Evolutionary conservation across 2,888 invertebrate species (phyloP).

Genomic region (Troides oblongomaculatus): DNA sequence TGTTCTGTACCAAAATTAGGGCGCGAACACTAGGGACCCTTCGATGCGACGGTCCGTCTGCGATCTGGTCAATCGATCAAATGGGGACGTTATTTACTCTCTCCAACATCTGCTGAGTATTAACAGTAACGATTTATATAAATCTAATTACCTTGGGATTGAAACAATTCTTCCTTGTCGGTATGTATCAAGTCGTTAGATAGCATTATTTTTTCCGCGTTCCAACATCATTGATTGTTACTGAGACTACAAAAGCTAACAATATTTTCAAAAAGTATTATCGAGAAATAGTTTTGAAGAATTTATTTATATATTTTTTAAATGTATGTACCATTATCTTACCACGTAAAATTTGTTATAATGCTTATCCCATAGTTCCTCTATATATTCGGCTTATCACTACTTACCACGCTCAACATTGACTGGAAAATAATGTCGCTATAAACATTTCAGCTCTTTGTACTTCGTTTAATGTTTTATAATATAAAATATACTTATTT

Average conservation of each 20-base stretch:
- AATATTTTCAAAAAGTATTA: not conserved
- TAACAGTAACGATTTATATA: slow-evolving; percentile 13
- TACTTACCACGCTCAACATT: too few species aligned
- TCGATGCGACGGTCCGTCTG: slow-evolving; percentile 10
- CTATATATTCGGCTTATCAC: too few species aligned
- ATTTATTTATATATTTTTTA: too few species aligned
- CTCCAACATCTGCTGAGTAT: slow-evolving; percentile 20
- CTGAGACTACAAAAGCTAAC: not conserved
- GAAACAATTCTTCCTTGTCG: slow-evolving; percentile 6
- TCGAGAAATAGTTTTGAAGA: too few species aligned
- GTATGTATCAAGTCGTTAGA: not conserved
- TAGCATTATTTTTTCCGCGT: not conserved
- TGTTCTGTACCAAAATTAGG: slow-evolving; percentile 29
- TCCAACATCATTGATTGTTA: not conserved
- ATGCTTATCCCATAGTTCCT: too few species aligned
- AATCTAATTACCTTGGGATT: slow-evolving; percentile 14
- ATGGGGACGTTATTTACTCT: slow-evolving; percentile 16
- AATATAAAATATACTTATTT: too few species aligned
- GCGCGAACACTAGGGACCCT: slow-evolving; percentile 19
- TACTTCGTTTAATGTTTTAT: too few species aligned
- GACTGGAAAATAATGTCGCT: too few species aligned
- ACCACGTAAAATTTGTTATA: too few species aligned
- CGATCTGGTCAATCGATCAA: slow-evolving; percentile 24
- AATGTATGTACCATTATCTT: too few species aligned
- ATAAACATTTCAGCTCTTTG: too few species aligned